These are phyloP conservation scores for Nothocercus nigrocapillus DNA, from an alignment of 2,113 vertebrate species.

Conservation along the genomic window DNA sequence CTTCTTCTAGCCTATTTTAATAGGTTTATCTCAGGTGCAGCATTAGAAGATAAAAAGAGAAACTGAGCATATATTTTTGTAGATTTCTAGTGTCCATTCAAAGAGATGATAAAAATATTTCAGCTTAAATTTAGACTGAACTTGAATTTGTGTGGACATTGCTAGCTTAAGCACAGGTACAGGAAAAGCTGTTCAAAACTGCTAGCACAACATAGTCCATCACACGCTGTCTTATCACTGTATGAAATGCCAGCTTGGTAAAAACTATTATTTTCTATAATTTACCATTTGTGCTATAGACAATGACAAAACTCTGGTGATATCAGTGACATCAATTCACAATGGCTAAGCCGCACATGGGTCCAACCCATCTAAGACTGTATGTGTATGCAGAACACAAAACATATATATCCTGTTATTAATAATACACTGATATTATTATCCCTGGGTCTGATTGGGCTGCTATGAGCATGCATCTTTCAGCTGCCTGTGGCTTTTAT, in stretches of 20 bases:
- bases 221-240: rapidly evolving
- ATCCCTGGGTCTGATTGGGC: background rate
- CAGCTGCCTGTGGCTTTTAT: background rate
- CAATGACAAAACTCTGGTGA: background rate
- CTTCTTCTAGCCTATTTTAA: background rate
- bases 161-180: background rate
- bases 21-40: background rate
- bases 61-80: background rate
- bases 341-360: rapidly evolving
- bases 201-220: background rate
- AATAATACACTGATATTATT: background rate
- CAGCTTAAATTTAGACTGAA: background rate
- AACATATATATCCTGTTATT: background rate
- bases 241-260: background rate
- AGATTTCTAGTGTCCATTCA: background rate
- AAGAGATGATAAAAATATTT: background rate
- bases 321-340: background rate
- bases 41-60: background rate
- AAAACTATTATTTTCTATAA: background rate
- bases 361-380: background rate
- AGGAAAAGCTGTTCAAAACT: background rate
- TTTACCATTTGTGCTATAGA: background rate
- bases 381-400: background rate
- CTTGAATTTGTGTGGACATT: background rate
- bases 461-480: background rate